A percentile compares a stretch with the other conserved stretches of the same genome.
phyloP scores from a whole-genome alignment of 2,797 vertebrate species.

The Trachops cirrhosus region DNA sequence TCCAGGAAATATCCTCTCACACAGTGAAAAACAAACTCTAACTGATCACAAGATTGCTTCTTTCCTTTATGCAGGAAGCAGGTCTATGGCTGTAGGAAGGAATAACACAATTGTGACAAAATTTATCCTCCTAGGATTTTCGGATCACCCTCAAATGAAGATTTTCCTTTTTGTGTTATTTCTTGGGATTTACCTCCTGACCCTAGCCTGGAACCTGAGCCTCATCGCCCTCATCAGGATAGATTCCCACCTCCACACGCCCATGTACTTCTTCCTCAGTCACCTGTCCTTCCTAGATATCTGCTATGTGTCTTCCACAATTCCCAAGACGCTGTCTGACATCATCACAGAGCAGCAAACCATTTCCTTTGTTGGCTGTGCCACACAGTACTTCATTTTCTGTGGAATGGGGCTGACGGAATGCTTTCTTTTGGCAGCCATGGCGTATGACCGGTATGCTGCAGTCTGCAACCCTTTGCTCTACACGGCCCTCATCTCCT shows the following conservation, averaged over 20 bases:
- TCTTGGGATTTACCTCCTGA: conserved; percentile 44
- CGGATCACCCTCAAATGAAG: conserved; percentile 33
- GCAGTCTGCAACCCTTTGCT: conserved; percentile 59
- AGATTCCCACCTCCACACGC: conserved; percentile 51
- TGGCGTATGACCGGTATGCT: conserved; percentile 64
- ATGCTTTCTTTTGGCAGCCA: conserved; percentile 62
- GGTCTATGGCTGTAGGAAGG: background rate
- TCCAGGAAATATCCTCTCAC: background rate
- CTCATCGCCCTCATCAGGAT: background rate
- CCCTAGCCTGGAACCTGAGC: conserved; percentile 33
- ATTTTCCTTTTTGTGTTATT: conserved; percentile 35
- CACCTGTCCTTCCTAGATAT: too few relatives aligned
- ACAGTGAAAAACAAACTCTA: background rate
- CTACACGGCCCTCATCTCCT: conserved; percentile 38
- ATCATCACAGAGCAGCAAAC: background rate
- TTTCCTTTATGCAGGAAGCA: background rate
- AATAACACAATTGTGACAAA: conserved; percentile 32
- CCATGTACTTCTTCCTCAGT: conserved; percentile 60
- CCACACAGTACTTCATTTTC: conserved; percentile 66
- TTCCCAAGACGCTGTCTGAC: conserved; percentile 46
- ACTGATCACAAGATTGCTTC: background rate
- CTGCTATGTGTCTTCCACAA: conserved; percentile 21
- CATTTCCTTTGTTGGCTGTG: conserved; percentile 51
- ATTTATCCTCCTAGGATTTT: conserved; percentile 63
- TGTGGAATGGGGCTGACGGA: conserved; percentile 45